A percentile compares a stretch with the other conserved stretches of the same genome.
Conservation (phyloP, 2,113 vertebrate species). For the Antennarius striatus region DNA sequence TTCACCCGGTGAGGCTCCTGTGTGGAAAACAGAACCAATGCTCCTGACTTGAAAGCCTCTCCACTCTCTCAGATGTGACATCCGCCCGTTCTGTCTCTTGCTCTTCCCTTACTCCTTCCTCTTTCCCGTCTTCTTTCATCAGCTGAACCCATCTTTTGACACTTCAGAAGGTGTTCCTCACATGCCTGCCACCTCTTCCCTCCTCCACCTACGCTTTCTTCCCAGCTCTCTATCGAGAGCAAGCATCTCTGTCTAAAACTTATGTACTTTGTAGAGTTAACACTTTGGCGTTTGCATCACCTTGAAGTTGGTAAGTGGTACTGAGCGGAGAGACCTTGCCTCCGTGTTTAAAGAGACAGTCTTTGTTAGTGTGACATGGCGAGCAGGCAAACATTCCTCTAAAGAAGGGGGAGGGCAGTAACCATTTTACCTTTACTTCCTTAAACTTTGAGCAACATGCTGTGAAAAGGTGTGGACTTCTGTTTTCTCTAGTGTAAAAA, state of each 20-base stretch:
- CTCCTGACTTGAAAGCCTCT: slow-evolving; percentile 72
- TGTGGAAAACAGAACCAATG: slow-evolving; percentile 64
- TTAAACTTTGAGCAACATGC: slow-evolving; percentile 57
- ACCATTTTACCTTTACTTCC: slow-evolving; percentile 61
- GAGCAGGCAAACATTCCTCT: slow-evolving; percentile 58
- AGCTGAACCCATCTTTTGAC: slow-evolving; percentile 76
- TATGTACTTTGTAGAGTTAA: slow-evolving; percentile 82
- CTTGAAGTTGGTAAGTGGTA: slow-evolving; percentile 81
- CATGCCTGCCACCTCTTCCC: slow-evolving; percentile 76
- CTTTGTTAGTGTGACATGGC: slow-evolving; percentile 52
- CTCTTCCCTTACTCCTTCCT: slow-evolving; percentile 60
- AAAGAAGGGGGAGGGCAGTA: slow-evolving; percentile 38
- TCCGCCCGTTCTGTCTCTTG: slow-evolving; percentile 73
- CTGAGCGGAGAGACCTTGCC: slow-evolving; percentile 68
- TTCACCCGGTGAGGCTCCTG: slow-evolving; percentile 50
- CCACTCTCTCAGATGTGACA: slow-evolving; percentile 75
- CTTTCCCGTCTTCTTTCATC: slow-evolving; percentile 77
- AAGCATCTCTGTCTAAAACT: slow-evolving; percentile 73
- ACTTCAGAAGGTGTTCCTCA: slow-evolving; percentile 79
- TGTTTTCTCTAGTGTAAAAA: slow-evolving; percentile 30
- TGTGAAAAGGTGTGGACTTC: slow-evolving; percentile 39
- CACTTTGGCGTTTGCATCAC: slow-evolving; percentile 73
- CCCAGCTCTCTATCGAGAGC: slow-evolving; percentile 66
- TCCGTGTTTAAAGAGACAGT: slow-evolving; percentile 67
- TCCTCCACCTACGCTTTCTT: slow-evolving; percentile 73